These are phyloP conservation scores for Eupsilia transversa DNA, from an alignment of 2,888 invertebrate species.

Conservation along the genomic window DNA sequence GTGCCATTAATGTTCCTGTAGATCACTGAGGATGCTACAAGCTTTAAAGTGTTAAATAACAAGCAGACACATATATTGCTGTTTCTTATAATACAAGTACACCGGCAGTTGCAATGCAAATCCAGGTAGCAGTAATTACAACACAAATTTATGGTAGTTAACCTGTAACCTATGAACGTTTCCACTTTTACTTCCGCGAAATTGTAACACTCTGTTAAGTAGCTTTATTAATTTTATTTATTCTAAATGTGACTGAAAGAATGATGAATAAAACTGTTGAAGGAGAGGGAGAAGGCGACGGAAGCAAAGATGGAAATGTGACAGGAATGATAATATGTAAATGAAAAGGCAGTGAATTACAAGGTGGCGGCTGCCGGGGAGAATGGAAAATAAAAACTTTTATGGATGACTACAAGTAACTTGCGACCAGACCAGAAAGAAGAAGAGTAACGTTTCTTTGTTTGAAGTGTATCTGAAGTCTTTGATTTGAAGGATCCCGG, in stretches of 20 bases:
- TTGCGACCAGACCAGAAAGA: neutral
- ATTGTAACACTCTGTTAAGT: constrained; percentile 3
- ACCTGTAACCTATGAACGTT: constrained; percentile 44
- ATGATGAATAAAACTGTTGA: neutral
- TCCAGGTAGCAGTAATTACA: constrained; percentile 29
- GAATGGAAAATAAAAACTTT: neutral
- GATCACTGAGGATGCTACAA: neutral
- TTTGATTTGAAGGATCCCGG: too few relatives aligned
- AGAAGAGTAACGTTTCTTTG: neutral
- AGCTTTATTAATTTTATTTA: neutral
- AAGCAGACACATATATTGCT: neutral
- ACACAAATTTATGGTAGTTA: constrained; percentile 16
- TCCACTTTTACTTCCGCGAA: constrained; percentile 51
- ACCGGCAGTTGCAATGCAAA: neutral
- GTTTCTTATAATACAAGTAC: constrained; percentile 3
- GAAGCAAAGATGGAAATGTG: neutral
- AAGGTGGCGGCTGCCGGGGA: neutral
- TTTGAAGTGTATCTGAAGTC: too few relatives aligned
- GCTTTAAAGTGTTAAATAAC: neutral
- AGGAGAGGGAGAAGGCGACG: neutral
- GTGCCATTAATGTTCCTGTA: neutral
- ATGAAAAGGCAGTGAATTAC: neutral
- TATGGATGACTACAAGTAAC: neutral
- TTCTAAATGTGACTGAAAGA: neutral
- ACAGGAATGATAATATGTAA: neutral